Evolutionary conservation across 2,888 invertebrate genomes (phyloP).

Genomic region (Erynnis tages): DNA sequence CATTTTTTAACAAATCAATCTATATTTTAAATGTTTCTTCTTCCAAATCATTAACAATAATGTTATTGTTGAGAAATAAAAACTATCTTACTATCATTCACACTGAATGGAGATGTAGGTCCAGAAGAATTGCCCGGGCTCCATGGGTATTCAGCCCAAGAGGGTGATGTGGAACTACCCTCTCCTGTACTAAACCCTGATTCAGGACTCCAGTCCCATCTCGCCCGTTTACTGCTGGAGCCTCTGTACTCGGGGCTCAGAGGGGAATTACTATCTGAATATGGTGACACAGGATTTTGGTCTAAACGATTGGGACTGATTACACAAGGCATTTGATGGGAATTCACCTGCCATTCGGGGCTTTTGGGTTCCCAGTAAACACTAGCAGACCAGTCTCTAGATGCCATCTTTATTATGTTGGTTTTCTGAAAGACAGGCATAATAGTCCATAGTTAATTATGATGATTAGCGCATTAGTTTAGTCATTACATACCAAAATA

Average conservation of each 20-base stretch:
- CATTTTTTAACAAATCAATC: no score
- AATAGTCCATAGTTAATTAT: no score
- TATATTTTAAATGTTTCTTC: no score
- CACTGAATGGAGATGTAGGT: conserved; percentile 72
- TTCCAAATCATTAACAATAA: no score
- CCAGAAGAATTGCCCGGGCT: conserved; percentile 77
- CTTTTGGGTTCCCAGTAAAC: conserved; percentile 73
- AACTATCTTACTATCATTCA: conserved; percentile 57
- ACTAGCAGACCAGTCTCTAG: conserved; percentile 68
- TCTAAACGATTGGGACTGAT: conserved; percentile 59
- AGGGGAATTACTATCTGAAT: conserved; percentile 65
- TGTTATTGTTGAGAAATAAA: no score
- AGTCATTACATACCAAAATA: no score
- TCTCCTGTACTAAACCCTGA: conserved; percentile 64
- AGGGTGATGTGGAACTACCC: conserved; percentile 56
- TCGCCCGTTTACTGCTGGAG: conserved; percentile 47
- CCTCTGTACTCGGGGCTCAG: conserved; percentile 62
- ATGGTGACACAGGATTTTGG: conserved; percentile 56
- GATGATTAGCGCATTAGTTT: no score
- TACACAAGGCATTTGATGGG: conserved; percentile 46
- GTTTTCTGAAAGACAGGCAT: conserved; percentile 31
- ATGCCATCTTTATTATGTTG: conserved; percentile 55
- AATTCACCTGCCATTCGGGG: conserved; percentile 59
- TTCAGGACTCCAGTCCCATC: conserved; percentile 72
- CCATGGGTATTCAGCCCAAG: conserved; percentile 75